phyloP scores from a whole-genome alignment of 37 sponge, comb jelly and placozoan species.

The Chondrosia reniformis region DNA sequence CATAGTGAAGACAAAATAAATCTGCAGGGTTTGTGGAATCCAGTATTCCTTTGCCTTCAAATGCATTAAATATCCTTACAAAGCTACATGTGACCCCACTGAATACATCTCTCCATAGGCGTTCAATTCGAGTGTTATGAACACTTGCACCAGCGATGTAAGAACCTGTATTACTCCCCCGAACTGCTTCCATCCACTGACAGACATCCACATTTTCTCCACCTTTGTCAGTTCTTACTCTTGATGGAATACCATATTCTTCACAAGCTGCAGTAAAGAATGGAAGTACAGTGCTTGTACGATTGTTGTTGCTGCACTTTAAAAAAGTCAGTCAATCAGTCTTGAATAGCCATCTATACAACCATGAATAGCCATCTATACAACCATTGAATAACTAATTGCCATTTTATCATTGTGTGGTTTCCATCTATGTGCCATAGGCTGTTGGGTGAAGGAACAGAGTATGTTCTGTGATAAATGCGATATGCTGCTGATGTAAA shows the following conservation, averaged over 20 bases:
- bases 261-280: neutral
- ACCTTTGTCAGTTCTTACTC: slow-evolving; percentile 33
- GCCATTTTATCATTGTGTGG: slow-evolving; percentile 30
- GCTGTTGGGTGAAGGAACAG: slow-evolving; percentile 35
- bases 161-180: slow-evolving; percentile 15
- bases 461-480: slow-evolving; percentile 16
- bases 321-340: slow-evolving; percentile 14
- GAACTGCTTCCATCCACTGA: slow-evolving; percentile 15
- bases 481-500: neutral
- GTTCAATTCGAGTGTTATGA: slow-evolving; percentile 37
- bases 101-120: slow-evolving; percentile 35
- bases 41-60: slow-evolving; percentile 21
- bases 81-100: neutral
- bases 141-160: slow-evolving; percentile 35
- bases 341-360: slow-evolving; percentile 40
- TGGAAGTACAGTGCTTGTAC: slow-evolving; percentile 16
- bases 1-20: slow-evolving; percentile 35
- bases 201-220: slow-evolving; percentile 36
- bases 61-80: neutral
- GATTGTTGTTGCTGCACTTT: slow-evolving; percentile 23
- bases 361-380: slow-evolving; percentile 41
- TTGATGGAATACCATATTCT: slow-evolving; percentile 35
- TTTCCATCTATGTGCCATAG: slow-evolving; percentile 44
- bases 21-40: neutral
- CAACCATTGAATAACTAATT: slow-evolving; percentile 37